phyloP scores from a whole-genome alignment of 2,888 invertebrate species.

The Drosophila parthenogenetica region DNA sequence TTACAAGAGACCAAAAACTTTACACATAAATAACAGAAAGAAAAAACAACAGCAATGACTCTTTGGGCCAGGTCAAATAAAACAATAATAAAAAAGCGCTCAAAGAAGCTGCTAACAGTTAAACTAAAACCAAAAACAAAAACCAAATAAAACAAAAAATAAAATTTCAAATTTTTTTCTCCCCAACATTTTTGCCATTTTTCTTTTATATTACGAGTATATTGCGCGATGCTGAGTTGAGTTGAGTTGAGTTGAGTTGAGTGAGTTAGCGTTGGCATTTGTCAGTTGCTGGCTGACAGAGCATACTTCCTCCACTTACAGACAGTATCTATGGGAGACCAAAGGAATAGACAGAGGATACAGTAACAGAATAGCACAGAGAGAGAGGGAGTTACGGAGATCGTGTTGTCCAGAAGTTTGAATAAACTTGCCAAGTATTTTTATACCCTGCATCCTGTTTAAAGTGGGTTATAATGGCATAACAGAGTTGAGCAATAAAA shows the following conservation, averaged over 20 bases:
- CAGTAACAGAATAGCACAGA: too few relatives aligned
- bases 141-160: not conserved
- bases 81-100: constrained; percentile 75
- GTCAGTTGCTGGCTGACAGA: constrained; percentile 75
- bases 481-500: not conserved
- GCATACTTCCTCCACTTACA: constrained; percentile 55
- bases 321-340: constrained; percentile 16
- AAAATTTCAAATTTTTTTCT: constrained; percentile 50
- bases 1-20: constrained; percentile 47
- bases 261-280: constrained; percentile 79
- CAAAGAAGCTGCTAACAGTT: constrained; percentile 58
- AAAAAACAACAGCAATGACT: constrained; percentile 15
- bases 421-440: constrained; percentile 70
- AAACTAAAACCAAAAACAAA: constrained; percentile 36
- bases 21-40: constrained; percentile 61
- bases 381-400: constrained; percentile 14
- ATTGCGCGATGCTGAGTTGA: constrained; percentile 36
- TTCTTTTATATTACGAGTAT: constrained; percentile 52
- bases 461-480: not conserved
- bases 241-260: constrained; percentile 49
- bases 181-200: constrained; percentile 39
- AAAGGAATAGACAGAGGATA: not conserved
- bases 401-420: constrained; percentile 63
- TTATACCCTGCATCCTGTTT: not conserved
- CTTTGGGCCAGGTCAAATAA: constrained; percentile 67